phyloP scores from a whole-genome alignment of 2,113 vertebrate genomes.

The Ascaphus truei region DNA sequence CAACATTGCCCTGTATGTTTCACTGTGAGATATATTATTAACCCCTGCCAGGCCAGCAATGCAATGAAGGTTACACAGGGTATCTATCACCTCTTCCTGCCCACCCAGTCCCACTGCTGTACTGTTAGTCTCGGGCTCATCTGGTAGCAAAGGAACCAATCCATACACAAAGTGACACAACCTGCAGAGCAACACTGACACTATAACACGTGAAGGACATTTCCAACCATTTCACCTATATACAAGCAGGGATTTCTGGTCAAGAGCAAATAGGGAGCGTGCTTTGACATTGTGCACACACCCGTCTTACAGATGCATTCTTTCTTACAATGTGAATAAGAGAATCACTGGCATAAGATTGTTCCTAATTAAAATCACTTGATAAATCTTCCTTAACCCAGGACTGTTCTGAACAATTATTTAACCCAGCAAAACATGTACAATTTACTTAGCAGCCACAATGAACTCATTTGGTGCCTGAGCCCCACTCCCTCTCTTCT shows the following conservation, averaged over 20 bases:
- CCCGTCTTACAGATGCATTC: neutral
- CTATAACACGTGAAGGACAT: conserved; percentile 51
- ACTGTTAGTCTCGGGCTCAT: neutral
- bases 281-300: conserved; percentile 37
- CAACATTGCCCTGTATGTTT: neutral
- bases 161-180: conserved; percentile 42
- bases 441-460: too few species aligned
- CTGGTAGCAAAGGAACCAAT: neutral
- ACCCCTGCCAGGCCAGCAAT: neutral
- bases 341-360: neutral
- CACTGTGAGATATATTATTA: neutral
- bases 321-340: neutral
- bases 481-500: too few species aligned
- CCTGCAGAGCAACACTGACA: conserved; percentile 64
- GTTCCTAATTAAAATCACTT: neutral
- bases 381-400: neutral
- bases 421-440: too few species aligned
- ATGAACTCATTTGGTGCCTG: too few species aligned
- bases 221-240: conserved; percentile 63
- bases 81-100: neutral
- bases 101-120: neutral
- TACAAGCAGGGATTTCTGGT: conserved; percentile 59
- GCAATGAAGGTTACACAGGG: neutral
- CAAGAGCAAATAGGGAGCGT: conserved; percentile 20
- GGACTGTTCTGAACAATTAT: too few species aligned